Evolutionary conservation across 2,888 invertebrate species (phyloP).

Genomic region (Volucella bombylans): DNA sequence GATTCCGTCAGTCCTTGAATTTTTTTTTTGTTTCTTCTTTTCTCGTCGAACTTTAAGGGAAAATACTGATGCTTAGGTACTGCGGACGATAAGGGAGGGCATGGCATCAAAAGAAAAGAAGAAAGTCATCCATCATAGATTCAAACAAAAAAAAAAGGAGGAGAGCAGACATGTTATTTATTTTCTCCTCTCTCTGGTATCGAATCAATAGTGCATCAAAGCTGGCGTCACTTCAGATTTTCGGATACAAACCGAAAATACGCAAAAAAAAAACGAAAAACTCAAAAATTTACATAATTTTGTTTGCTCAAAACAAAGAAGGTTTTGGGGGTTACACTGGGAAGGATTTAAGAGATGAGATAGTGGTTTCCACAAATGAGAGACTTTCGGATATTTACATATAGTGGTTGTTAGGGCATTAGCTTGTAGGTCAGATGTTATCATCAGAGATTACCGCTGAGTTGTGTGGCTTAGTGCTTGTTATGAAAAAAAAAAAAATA

Average conservation of each 20-base stretch:
- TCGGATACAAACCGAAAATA: slow-evolving; percentile 58
- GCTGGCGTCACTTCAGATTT: slow-evolving; percentile 68
- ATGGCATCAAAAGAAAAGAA: slow-evolving; percentile 5
- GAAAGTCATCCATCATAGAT: slow-evolving; percentile 70
- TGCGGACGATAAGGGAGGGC: neutral
- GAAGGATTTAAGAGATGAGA: slow-evolving; percentile 51
- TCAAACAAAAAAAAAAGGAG: slow-evolving; percentile 42
- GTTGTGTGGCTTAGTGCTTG: too few relatives aligned
- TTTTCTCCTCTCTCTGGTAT: neutral
- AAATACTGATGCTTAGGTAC: neutral
- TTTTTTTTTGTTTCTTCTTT: slow-evolving; percentile 29
- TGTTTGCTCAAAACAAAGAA: slow-evolving; percentile 40
- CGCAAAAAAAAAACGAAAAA: neutral
- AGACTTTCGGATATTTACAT: slow-evolving; percentile 47
- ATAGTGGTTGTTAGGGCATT: slow-evolving; percentile 16
- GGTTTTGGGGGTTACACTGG: slow-evolving; percentile 29
- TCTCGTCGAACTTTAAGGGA: neutral
- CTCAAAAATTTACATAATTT: slow-evolving; percentile 65
- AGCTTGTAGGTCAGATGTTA: slow-evolving; percentile 26
- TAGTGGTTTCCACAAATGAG: slow-evolving; percentile 25
- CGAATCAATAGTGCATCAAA: slow-evolving; percentile 71
- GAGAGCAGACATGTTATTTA: slow-evolving; percentile 52
- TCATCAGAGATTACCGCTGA: neutral
- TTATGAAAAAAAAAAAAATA: too few relatives aligned
- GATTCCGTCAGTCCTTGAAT: slow-evolving; percentile 59